Evolutionary conservation across 2,888 invertebrate species (phyloP).

Genomic region (Axea sp.): DNA sequence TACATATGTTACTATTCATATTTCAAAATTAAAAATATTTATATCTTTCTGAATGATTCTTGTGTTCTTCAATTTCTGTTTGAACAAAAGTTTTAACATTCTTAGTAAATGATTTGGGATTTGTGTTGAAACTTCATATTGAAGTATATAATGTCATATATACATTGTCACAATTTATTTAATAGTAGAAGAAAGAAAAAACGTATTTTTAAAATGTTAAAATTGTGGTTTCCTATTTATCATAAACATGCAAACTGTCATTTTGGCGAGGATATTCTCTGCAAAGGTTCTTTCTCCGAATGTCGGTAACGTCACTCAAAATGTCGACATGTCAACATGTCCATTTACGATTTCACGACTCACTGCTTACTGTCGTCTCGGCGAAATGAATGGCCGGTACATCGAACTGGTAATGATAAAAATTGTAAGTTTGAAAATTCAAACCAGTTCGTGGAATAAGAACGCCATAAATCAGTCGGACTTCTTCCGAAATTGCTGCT

Average conservation of each 20-base stretch:
- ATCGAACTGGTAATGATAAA: constrained; percentile 50
- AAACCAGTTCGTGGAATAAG: constrained; percentile 46
- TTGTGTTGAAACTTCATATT: no score
- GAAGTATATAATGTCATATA: no score
- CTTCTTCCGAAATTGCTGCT: no score
- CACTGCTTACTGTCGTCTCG: constrained; percentile 50
- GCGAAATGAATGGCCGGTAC: constrained; percentile 43
- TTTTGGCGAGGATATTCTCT: constrained; percentile 35
- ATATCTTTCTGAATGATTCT: no score
- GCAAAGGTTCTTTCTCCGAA: constrained; percentile 37
- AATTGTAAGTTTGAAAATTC: constrained; percentile 58
- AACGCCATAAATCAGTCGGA: constrained; percentile 36
- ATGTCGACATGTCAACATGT: constrained; percentile 49
- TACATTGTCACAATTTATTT: no score
- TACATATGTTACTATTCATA: no score
- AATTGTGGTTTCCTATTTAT: constrained; percentile 33
- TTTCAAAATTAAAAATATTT: no score
- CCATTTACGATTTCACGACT: constrained; percentile 58
- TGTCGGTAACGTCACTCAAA: constrained; percentile 51
- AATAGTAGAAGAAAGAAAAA: no score
- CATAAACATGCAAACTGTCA: constrained; percentile 52
- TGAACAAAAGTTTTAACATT: no score
- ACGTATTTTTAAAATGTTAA: no score
- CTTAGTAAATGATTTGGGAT: no score
- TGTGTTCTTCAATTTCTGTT: no score